Evolutionary conservation across 1,140 invertebrate species (phyloP), one percentile per base, ranked within the genome.

Genomic region (Drosophila varians): DNA sequence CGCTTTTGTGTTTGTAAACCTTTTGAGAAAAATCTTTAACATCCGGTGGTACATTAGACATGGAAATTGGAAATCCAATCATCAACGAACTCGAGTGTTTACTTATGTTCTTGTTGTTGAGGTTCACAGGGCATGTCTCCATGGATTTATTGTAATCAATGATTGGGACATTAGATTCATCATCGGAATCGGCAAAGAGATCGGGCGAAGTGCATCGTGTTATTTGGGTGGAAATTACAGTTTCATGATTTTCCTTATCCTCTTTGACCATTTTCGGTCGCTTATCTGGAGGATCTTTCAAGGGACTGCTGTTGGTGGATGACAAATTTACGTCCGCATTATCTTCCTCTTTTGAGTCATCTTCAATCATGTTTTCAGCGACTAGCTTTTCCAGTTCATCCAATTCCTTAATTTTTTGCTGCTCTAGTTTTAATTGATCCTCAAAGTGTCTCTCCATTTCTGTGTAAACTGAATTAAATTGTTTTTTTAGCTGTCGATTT

Each of bases 131-230:
- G n/a, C n/a, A n/a, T n/a, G n/a, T n/a, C n/a, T n/a, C n/a, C n/a
- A n/a, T n/a, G 0, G 48, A 42, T 12, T 76, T 31, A n/a, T 31
- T 31, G 9, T 1, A 31, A 3, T 11, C 46, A 6, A 9, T 9
- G 0, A 34, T 14, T 21, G 53, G 16, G 0, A 23, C 16, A 7
- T 49, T 70, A n/a, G 40, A 18, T 4, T 78, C 77, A 25, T 71
- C 77, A 46, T 90, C 88, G 1, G 88, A 90, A 34, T 90, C 88
- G 7, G 74, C 88, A 54, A 90, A 90, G 18, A 90, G 62, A 69
- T 90, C 89, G 12, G 88, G 88, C 0, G 88, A 90, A 16, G 49
- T 72, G 47, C 73, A 79, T 5, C 84, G 77, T 0, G 61, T 76
- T 12, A 8, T 45, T 14, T 69, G 60, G 25, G 45, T 16, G 53